Percentiles rank a stretch among this genome's conserved stretches.
phyloP scores from a whole-genome alignment of 2,113 vertebrate genomes.

The Mus musculus region DNA sequence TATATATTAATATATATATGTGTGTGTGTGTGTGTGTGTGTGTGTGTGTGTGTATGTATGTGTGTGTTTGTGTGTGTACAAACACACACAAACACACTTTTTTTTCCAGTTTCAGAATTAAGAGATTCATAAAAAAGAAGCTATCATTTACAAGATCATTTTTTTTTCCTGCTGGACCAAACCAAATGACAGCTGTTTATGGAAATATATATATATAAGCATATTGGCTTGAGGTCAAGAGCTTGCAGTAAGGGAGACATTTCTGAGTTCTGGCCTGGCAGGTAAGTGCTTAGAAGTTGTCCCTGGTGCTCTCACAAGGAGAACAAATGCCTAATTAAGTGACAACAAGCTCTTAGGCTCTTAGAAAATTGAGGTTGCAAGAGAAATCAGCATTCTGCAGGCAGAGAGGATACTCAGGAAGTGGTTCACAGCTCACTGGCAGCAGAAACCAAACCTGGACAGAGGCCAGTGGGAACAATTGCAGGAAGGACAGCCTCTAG shows the following conservation, averaged over 20 bases:
- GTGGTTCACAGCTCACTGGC: background rate
- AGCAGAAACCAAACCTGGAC: background rate
- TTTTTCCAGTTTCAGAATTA: background rate
- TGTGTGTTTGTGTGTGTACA: too few species aligned
- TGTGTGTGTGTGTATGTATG: too few species aligned
- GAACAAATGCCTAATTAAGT: background rate
- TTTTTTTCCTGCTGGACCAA: background rate
- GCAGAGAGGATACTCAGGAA: background rate
- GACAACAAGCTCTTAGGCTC: background rate
- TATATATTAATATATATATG: background rate
- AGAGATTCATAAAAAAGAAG: background rate
- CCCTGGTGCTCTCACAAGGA: background rate
- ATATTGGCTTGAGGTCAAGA: background rate
- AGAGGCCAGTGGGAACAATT: background rate
- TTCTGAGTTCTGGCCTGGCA: background rate
- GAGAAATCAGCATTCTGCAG: background rate
- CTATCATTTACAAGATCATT: background rate
- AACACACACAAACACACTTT: too few species aligned
- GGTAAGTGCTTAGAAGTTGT: constrained; percentile 22
- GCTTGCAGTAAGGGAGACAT: background rate
- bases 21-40: too few species aligned
- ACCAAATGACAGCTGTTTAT: background rate
- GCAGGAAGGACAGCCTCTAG: background rate
- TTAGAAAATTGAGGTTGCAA: background rate
- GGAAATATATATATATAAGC: background rate